Base-by-base conservation (phyloP, 2,888 invertebrate genomes). In the Cistogaster globosa region DNA sequence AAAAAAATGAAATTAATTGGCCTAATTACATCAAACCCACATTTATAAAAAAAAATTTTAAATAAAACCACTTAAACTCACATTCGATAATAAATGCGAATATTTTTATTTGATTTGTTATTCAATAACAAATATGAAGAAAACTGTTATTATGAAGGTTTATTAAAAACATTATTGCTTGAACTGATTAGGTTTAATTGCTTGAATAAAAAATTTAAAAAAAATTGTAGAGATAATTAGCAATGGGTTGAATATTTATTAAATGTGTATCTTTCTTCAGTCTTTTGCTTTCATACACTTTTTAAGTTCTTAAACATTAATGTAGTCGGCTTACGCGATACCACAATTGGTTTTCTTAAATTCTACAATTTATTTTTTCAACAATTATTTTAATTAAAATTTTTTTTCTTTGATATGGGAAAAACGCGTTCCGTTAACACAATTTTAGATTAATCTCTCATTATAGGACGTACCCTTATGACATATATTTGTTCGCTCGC, bases 21-120 rank as follows among this genome's bases (percentile, higher is more conserved):
- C 82, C 77, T 74, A 84, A 81, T 84, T 84, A 65, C 77, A 63
- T 32, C 22, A 80, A 74, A 58, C 77, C 74, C 74, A 81, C 63
- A 78, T 69, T 69, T 8, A 32, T 16, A 32, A 26, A 26, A 32
- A 60, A 48, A 63, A 11, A 53, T 55, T 36, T 18, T 20, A 6
- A 42, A 14, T 12, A 63, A 63, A 26, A 26, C 0, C 12, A 12
- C 1, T 14, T 2, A 42, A 45, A 55, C 42, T 22, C 32, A 42
- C 42, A 12, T 42, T 42, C 42, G 42, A 42, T 12, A 12, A 42
- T 42, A 11, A 42, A 12, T 42, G 8, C 8, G 6, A 7, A 32
- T 42, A 42, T 4, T 42, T 42, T 42, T 12, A 48, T 48, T 16
- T 4, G 14, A 6, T n/a, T 48, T 14, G 3, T 48, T 48, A 6